A percentile compares a stretch with the other conserved stretches of the same genome.
Conservation (phyloP, 2,113 vertebrate species). For the Mirza zaza region DNA sequence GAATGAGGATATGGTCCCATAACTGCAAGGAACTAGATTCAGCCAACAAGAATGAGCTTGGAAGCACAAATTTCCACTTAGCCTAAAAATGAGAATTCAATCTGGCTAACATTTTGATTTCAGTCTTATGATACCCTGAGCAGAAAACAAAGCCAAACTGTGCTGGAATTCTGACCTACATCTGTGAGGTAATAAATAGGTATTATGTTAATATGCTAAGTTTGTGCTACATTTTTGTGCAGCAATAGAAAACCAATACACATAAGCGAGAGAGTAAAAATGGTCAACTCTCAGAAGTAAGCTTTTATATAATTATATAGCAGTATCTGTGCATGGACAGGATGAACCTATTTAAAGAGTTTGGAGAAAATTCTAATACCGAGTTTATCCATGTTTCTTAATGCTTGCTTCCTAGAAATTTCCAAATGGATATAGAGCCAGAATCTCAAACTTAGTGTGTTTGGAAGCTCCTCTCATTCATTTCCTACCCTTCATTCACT, state of each 20-base stretch:
- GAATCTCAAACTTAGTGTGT: background rate
- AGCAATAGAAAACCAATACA: background rate
- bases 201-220: background rate
- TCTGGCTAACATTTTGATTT: background rate
- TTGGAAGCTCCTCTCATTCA: background rate
- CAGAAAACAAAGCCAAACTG: background rate
- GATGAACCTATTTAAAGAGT: background rate
- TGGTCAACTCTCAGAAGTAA: fast-evolving
- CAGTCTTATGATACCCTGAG: background rate
- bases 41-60: background rate
- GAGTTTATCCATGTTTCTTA: background rate
- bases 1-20: background rate
- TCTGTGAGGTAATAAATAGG: background rate
- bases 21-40: background rate
- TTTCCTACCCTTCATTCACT: background rate
- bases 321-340: background rate
- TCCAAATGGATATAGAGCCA: background rate
- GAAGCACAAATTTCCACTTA: no score
- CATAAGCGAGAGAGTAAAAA: background rate
- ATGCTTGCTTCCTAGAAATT: background rate
- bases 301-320: background rate
- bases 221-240: background rate
- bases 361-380: background rate
- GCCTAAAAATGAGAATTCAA: background rate
- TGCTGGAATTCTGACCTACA: background rate